Percentiles rank a stretch among this genome's conserved stretches.
phyloP scores from a whole-genome alignment of 2,888 invertebrate genomes.

The Tolmerus cingulatus region DNA sequence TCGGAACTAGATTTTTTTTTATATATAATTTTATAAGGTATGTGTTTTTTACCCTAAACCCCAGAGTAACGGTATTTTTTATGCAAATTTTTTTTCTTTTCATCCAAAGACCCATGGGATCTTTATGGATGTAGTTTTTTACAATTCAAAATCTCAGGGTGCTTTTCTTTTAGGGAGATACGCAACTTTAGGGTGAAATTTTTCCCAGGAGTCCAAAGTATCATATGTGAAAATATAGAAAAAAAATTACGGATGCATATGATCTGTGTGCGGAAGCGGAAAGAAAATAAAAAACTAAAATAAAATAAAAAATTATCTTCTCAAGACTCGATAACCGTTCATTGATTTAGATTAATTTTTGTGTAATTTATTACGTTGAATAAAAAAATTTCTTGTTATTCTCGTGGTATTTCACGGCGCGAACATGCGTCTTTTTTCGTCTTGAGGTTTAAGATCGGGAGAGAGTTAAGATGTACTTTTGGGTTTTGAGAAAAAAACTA shows the following conservation, averaged over 20 bases:
- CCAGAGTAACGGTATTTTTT: constrained; percentile 50
- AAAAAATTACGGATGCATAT: constrained; percentile 14
- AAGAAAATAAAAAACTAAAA: background rate
- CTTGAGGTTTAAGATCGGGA: constrained; percentile 35
- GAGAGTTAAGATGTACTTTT: constrained; percentile 6
- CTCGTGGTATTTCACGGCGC: background rate
- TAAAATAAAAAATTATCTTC: background rate
- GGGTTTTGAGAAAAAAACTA: background rate
- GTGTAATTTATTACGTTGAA: constrained; percentile 47
- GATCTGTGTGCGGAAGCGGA: background rate
- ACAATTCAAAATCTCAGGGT: background rate
- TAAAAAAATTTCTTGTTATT: constrained; percentile 14
- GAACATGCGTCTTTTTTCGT: background rate
- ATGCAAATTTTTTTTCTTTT: constrained; percentile 49
- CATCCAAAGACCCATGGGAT: background rate
- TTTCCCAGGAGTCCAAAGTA: constrained; percentile 50
- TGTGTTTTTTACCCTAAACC: background rate
- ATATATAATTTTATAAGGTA: background rate
- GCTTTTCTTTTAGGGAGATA: background rate
- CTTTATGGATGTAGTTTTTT: constrained; percentile 10
- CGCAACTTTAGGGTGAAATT: constrained; percentile 39
- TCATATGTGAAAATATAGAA: constrained; percentile 24
- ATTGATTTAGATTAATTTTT: constrained; percentile 50
- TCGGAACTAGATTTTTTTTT: constrained; percentile 1
- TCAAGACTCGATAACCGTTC: constrained; percentile 45